Evolutionary conservation across 2,888 invertebrate species (phyloP).

Genomic region (Phymatocera aterrima): DNA sequence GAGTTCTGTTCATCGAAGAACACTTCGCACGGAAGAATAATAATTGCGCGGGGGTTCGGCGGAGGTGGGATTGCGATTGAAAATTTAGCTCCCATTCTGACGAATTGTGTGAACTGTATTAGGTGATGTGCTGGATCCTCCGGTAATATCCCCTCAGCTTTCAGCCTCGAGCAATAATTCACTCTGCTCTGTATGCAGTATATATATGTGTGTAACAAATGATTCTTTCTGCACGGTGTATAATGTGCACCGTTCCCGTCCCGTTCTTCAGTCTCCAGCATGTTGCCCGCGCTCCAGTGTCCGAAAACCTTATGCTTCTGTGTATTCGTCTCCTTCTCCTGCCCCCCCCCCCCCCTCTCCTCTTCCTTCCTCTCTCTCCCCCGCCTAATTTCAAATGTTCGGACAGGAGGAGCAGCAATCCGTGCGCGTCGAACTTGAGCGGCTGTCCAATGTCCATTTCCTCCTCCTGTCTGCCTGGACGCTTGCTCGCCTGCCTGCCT

Average conservation of each 20-base stretch:
- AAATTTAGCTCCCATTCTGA: constrained; percentile 31
- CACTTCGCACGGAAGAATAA: neutral
- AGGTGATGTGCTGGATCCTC: neutral
- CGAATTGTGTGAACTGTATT: no score
- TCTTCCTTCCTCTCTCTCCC: neutral
- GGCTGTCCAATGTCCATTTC: neutral
- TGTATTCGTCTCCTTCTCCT: neutral
- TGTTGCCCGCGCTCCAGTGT: neutral
- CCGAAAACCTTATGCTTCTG: constrained; percentile 13
- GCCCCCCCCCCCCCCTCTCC: neutral
- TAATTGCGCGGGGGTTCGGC: neutral
- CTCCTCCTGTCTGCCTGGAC: neutral
- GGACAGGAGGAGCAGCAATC: neutral
- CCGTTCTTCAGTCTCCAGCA: neutral
- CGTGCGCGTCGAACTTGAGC: neutral
- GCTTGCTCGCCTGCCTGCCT: neutral
- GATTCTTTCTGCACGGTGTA: constrained; percentile 25
- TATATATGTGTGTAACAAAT: constrained; percentile 31
- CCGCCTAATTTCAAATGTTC: constrained; percentile 22
- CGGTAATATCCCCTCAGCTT: neutral
- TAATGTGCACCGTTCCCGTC: neutral
- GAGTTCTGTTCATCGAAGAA: neutral
- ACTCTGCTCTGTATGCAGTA: constrained; percentile 49
- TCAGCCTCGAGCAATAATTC: constrained; percentile 73
- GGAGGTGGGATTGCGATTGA: constrained; percentile 8